Base-by-base conservation (phyloP, 2,797 vertebrate genomes). In the Mus caroli region DNA sequence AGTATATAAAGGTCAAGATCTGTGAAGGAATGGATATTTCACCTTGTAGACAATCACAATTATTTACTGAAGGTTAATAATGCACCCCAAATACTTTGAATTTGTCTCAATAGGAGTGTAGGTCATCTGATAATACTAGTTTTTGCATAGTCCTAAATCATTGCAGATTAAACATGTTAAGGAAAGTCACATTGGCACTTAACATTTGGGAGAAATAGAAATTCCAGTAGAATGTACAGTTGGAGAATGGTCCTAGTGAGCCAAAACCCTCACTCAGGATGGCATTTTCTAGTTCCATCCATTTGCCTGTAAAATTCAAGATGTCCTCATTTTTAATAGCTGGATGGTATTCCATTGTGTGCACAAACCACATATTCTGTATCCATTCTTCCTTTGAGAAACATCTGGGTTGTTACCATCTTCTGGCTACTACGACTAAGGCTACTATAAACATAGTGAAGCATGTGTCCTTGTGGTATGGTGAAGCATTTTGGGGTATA, bases 11-110 rank as follows among this genome's bases (percentile, higher is more conserved):
- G 89, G 91, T 95, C 22, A 92, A 90, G 95, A 96, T 98, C 87
- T 88, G 94, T 46, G 92, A 96, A 96, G 76, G 84, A 97, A 97
- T 94, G 79, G 92, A 17, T 34, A 94, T 67, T 62, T 95, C 94
- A 95, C 67, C 77, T 92, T 92, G 64, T 78, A 95, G 46, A 50
- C 73, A 96, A 96, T 97, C 75, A 94, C 31, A 94, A 43, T 37
- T 50, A 19, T 97, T 84, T 90, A 84, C 22, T 92, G 34, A 92
- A 91, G 40, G 20, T 77, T 97, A 71, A 50, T 88, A 62, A 76
- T 86, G 58, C 73, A 91, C 93, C 9, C 82, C 82, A 76, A 92
- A 75, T 77, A 43, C 69, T 95, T 37, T 83, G 37, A 82, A 83
- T 93, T 91, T 84, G 91, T 24, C 67, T 94, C 76, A 95, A 94